These are phyloP conservation scores for Holotrichia oblita DNA, from an alignment of 1,140 invertebrate species.

Conservation along the genomic window DNA sequence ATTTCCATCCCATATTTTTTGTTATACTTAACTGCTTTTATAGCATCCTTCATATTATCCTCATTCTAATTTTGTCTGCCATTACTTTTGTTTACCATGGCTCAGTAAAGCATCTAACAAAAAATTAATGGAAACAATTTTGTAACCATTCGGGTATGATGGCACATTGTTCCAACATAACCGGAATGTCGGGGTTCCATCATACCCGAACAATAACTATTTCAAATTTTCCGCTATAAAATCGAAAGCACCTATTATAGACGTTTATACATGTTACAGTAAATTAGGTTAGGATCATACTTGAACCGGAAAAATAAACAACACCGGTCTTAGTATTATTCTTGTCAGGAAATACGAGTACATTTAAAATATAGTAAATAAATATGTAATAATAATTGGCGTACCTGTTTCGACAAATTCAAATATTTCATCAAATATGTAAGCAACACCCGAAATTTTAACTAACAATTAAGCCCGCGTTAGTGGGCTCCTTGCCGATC, in stretches of 20 bases:
- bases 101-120: neutral
- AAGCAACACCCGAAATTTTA: neutral
- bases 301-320: neutral
- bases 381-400: no score
- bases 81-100: neutral
- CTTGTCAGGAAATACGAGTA: slow-evolving; percentile 3
- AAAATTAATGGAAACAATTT: neutral
- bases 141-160: neutral
- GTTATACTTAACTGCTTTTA: neutral
- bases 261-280: neutral
- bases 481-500: neutral
- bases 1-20: neutral
- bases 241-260: neutral
- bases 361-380: slow-evolving; percentile 6
- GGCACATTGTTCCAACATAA: neutral
- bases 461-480: neutral
- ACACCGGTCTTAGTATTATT: neutral
- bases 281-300: neutral
- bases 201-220: slow-evolving; percentile 3
- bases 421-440: slow-evolving; percentile 3
- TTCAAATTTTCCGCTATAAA: neutral
- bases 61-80: neutral
- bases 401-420: neutral
- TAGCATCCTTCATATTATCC: neutral
- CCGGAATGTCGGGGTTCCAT: neutral